Base-by-base conservation (phyloP, 2,888 invertebrate species). In the Diarsia dahlii region DNA sequence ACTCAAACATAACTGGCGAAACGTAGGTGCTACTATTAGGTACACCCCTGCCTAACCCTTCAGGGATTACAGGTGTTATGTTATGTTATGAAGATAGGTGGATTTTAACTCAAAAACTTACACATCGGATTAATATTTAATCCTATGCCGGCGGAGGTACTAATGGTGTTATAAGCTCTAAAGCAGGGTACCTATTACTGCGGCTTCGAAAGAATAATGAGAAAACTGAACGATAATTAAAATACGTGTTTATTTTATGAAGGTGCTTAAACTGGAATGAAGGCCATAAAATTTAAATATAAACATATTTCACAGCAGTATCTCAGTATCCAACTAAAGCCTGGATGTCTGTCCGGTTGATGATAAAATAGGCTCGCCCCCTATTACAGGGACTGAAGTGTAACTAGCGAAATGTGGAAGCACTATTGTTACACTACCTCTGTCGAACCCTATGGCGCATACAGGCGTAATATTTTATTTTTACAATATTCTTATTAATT, bases 201-300 rank as follows among this genome's bases (percentile, higher is more conserved):
- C 39, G 65, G 28, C 6, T 28, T n/a, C 9, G 39, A 66, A 62
- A 81, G 34, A 69, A 74, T 81, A 73, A 74, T 74, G 71, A 74
- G 70, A 76, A 66, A 84, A 65, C 60, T 3, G 48, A 58, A 46
- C n/a, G 20, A 67, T 76, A 34, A 71, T 71, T 63, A 65, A 64
- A 72, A 66, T 62, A 18, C 52, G 34, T 50, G 15, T 50, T 60
- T 65, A 58, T 46, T 71, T 80, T 76, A 76, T 48, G 18, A 34
- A 15, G n/a, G 23, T 45, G n/a, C 3, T 58, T 63, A 74, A 64
- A 69, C n/a, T 10, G 52, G 54, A 70, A 39, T 63, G 48, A 9
- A 28, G 23, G 28, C 13, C n/a, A 10, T 64, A 52, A 74, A 77
- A 71, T 69, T 52, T 50, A 23, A n/a, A n/a, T 68, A 75, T 46